Conservation (phyloP, 2,888 invertebrate genomes). For the Spisula subtruncata region DNA sequence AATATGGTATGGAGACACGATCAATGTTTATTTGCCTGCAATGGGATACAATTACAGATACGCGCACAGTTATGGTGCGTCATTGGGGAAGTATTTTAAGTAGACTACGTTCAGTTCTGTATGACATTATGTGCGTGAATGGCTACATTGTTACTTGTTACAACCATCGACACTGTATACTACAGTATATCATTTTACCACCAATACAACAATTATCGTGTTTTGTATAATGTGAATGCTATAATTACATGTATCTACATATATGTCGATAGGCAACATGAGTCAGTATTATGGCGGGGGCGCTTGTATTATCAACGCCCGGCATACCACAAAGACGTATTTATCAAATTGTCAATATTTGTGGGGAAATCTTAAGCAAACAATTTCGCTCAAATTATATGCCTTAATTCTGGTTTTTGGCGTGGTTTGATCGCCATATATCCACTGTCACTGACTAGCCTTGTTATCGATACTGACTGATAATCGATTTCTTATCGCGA, state of each 20-base stretch:
- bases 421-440: not conserved
- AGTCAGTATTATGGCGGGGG: not conserved
- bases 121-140: not conserved
- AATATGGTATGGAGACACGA: too few relatives aligned
- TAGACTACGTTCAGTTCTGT: too few relatives aligned
- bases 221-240: too few relatives aligned
- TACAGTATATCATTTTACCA: not conserved
- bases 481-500: not conserved
- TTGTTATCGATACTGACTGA: not conserved
- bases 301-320: not conserved
- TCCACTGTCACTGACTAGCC: not conserved
- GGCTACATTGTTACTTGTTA: not conserved
- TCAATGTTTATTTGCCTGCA: too few relatives aligned
- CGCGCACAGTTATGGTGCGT: too few relatives aligned
- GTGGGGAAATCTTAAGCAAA: not conserved
- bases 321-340: not conserved
- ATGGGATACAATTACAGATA: too few relatives aligned
- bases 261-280: not conserved
- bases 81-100: not conserved
- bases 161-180: not conserved
- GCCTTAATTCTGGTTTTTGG: not conserved
- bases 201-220: too few relatives aligned
- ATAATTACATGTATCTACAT: not conserved
- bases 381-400: not conserved
- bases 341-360: conserved; percentile 17